Evolutionary conservation across 2,113 vertebrate genomes (phyloP), one percentile per base, ranked within the genome.

Genomic region (Catharus fuscescens): DNA sequence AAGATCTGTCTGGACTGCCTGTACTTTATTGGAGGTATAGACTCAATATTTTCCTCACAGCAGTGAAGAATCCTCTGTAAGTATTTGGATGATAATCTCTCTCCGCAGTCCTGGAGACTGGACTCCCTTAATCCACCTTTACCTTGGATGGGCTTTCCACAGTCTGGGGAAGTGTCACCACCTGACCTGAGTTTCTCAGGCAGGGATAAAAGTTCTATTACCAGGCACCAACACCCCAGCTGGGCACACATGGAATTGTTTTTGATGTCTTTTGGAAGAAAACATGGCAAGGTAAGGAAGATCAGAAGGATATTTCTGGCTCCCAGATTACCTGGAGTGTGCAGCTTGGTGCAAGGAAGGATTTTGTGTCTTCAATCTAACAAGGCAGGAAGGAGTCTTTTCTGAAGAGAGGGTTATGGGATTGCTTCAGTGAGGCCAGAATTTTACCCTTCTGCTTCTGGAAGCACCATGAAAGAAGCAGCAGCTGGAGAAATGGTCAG

Each of bases 1-100:
- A 92, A 65, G 38, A 32, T 36, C 26, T 71, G 16, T 38, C 40
- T 74, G 36, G 45, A 66, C 15, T 53, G 48, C 7, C 48, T 72
- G 24, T 87, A 82, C 48, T 80, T 97, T 94, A 89, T 90, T 80
- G 78, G 77, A 82, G 57, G 79, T 59, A 77, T 21, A 92, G 50
- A 26, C 14, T 76, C 81, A 70, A 18, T 52, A 36, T 45, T 94
- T 91, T 95, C 60, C 17, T 81, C 83, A 85, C 10, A 56, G 45
- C 53, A 72, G 42, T 80, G 72, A 67, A 83, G 34, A 50, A 89
- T 47, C 77, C 23, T 40, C 64, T 45, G 34, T 54, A 86, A 83
- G 48, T 31, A 64, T 60, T 40, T 88, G 40, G 52, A 60, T 38
- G 4, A 14, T 34, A 66, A 65, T 32, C 40, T 61, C 26, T 53